phyloP scores from a whole-genome alignment of 2,113 vertebrate genomes.

The Bubalus kerabau region DNA sequence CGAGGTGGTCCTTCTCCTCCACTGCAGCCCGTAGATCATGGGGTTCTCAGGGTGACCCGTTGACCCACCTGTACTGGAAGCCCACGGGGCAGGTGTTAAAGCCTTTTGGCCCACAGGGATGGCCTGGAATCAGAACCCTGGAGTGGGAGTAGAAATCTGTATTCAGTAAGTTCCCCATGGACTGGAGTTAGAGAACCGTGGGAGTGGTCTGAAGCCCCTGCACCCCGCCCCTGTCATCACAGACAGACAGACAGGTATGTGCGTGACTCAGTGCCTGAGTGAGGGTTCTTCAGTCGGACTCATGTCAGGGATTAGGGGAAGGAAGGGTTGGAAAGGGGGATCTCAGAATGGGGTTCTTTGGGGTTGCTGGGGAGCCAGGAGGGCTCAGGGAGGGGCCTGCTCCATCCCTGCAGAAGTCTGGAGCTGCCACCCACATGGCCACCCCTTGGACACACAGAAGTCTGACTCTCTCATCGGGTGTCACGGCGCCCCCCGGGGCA shows the following conservation, averaged over 20 bases:
- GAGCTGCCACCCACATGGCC: not conserved
- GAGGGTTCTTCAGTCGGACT: not conserved
- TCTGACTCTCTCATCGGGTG: not conserved
- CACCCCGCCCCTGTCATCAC: accelerated
- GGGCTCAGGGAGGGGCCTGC: not conserved
- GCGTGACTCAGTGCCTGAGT: not conserved
- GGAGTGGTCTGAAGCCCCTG: not conserved
- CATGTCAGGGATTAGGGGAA: not conserved
- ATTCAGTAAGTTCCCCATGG: not conserved
- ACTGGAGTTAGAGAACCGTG: not conserved
- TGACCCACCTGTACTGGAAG: not conserved
- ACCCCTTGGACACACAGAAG: accelerated
- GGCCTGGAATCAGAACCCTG: not conserved
- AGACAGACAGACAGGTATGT: not conserved
- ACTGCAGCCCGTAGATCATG: not conserved
- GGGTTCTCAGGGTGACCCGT: not conserved
- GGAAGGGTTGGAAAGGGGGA: not conserved
- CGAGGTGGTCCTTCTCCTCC: not conserved
- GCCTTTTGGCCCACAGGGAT: no score
- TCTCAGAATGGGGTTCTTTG: not conserved
- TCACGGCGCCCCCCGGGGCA: accelerated
- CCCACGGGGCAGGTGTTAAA: accelerated
- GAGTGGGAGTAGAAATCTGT: not conserved
- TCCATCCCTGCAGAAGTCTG: not conserved
- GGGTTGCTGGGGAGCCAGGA: not conserved